These are phyloP conservation scores for Pristiophorus japonicus DNA, from an alignment of 2,113 vertebrate species.

Conservation along the genomic window DNA sequence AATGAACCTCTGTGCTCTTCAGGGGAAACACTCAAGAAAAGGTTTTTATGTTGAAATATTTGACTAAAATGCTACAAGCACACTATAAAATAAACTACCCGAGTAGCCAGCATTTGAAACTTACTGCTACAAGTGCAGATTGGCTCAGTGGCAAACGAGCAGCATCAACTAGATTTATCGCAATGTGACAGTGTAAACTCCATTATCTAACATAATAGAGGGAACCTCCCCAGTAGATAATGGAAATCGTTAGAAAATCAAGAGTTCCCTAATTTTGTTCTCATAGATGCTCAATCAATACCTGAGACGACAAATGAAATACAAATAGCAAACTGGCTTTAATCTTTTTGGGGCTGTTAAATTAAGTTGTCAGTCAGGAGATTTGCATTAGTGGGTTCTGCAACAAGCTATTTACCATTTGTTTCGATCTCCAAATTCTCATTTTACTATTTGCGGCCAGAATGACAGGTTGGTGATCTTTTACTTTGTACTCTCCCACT, in stretches of 20 bases:
- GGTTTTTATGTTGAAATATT: background rate
- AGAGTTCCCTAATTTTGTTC: background rate
- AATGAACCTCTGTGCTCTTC: background rate
- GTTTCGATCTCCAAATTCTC: background rate
- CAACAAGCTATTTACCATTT: background rate
- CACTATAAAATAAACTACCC: background rate
- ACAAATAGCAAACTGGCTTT: background rate
- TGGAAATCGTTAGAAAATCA: background rate
- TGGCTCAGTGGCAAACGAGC: background rate
- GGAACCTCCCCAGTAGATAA: background rate
- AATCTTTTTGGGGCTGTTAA: background rate
- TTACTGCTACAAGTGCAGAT: background rate
- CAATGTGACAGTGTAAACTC: background rate
- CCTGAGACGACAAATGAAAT: background rate
- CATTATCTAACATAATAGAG: background rate
- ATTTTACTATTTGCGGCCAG: background rate
- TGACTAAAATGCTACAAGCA: background rate
- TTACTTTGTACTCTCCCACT: background rate
- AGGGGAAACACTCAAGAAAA: background rate
- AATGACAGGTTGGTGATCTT: background rate
- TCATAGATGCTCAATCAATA: background rate
- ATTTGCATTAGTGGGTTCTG: background rate
- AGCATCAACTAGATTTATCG: background rate
- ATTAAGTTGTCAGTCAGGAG: background rate
- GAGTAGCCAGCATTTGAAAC: background rate